Percentiles rank a stretch among this genome's conserved stretches.
Conservation (phyloP, 2,113 vertebrate species). For the Asarcornis scutulata region DNA sequence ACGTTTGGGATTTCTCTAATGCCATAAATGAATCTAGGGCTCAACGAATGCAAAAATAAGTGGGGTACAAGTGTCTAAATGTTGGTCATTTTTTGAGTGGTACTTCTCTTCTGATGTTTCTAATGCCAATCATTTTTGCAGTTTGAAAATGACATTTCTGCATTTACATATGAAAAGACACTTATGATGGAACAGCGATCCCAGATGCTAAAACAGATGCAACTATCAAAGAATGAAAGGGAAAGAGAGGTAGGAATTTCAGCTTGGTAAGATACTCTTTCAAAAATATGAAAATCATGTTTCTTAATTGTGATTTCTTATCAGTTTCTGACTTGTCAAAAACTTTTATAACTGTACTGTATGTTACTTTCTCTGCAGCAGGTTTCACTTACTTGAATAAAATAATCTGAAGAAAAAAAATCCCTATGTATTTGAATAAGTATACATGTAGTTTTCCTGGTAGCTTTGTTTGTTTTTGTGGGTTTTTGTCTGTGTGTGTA, state of each 20-base stretch:
- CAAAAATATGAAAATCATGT: neutral
- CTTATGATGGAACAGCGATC: slow-evolving; percentile 97
- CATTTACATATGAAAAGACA: slow-evolving; percentile 96
- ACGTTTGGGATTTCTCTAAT: neutral
- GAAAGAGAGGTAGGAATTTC: slow-evolving; percentile 87
- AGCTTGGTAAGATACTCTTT: neutral
- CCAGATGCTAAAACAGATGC: slow-evolving; percentile 98
- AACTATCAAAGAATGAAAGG: slow-evolving; percentile 90
- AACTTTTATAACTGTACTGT: neutral
- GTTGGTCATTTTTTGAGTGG: neutral
- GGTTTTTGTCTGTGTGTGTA: neutral
- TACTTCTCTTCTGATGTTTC: neutral
- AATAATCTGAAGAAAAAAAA: too few relatives aligned
- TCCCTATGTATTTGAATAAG: too few relatives aligned
- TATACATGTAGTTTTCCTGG: too few relatives aligned
- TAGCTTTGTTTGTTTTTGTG: too few relatives aligned
- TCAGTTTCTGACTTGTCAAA: neutral
- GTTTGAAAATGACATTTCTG: slow-evolving; percentile 97
- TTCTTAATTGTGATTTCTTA: neutral
- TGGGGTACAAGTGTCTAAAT: neutral
- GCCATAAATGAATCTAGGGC: neutral
- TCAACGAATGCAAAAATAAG: neutral
- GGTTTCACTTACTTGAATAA: too few relatives aligned
- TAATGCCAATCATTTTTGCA: slow-evolving; percentile 37
- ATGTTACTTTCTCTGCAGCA: neutral